phyloP scores from a whole-genome alignment of 2,888 invertebrate species.

The Augochlorella aurata region DNA sequence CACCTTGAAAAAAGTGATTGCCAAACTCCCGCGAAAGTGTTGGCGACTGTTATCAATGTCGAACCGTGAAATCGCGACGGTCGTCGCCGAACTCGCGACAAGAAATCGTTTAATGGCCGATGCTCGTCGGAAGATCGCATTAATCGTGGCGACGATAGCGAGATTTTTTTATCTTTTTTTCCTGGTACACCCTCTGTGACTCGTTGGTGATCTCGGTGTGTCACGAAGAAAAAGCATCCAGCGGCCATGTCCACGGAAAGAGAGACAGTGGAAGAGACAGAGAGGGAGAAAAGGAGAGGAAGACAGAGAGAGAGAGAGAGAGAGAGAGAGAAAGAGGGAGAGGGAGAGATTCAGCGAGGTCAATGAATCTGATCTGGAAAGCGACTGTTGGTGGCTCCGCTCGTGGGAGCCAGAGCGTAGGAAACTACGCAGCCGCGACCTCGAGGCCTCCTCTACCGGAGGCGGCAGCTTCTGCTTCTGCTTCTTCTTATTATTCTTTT shows the following conservation, averaged over 20 bases:
- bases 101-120: constrained; percentile 17
- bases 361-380: constrained; percentile 75
- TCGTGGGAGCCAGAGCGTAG: constrained; percentile 61
- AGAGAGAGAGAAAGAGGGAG: constrained; percentile 42
- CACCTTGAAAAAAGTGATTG: too few species aligned
- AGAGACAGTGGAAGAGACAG: constrained; percentile 40
- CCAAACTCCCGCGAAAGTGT: neutral
- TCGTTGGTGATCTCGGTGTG: constrained; percentile 16
- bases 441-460: constrained; percentile 62
- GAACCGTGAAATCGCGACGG: too few species aligned
- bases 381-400: constrained; percentile 58
- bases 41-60: neutral
- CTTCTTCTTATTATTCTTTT: constrained; percentile 42
- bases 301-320: constrained; percentile 31
- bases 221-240: constrained; percentile 51
- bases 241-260: constrained; percentile 47
- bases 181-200: neutral
- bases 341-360: constrained; percentile 69
- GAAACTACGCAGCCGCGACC: constrained; percentile 66
- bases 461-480: constrained; percentile 50
- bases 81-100: neutral
- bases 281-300: constrained; percentile 30
- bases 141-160: constrained; percentile 33
- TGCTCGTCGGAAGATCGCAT: constrained; percentile 27
- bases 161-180: constrained; percentile 28